Evolutionary conservation across 2,888 invertebrate genomes (phyloP).

Genomic region (Branchinecta sandiegonensis): DNA sequence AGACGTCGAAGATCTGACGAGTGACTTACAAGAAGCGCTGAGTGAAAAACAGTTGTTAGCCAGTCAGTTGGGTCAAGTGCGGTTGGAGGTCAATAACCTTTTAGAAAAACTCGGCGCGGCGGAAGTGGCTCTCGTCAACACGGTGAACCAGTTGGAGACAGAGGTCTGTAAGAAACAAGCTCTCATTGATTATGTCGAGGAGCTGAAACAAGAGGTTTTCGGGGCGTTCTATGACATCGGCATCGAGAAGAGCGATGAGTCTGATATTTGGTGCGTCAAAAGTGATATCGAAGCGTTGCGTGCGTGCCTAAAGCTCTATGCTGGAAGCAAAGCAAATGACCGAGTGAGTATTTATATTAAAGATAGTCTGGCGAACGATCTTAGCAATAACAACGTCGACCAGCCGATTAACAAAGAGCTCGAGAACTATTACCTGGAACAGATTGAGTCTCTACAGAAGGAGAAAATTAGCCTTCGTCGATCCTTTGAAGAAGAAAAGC

Average conservation of each 20-base stretch:
- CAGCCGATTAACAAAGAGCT: constrained; percentile 36
- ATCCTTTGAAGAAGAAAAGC: constrained; percentile 4
- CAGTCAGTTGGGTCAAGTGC: background rate
- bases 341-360: background rate
- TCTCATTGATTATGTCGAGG: background rate
- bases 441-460: constrained; percentile 50
- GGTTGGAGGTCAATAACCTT: background rate
- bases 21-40: background rate
- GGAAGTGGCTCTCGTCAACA: constrained; percentile 4
- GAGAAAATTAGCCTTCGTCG: constrained; percentile 35
- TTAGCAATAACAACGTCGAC: background rate
- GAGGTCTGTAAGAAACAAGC: background rate
- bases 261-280: constrained; percentile 7
- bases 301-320: background rate
- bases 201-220: background rate
- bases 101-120: background rate
- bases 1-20: background rate
- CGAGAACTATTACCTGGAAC: constrained; percentile 46
- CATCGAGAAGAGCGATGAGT: background rate
- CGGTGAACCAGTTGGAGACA: background rate
- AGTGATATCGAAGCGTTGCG: constrained; percentile 6
- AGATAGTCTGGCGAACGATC: background rate
- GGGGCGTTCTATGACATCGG: background rate
- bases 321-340: background rate
- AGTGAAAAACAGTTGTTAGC: background rate